Evolutionary conservation across 2,797 vertebrate genomes (phyloP).

Genomic region (Octomys mimax): DNA sequence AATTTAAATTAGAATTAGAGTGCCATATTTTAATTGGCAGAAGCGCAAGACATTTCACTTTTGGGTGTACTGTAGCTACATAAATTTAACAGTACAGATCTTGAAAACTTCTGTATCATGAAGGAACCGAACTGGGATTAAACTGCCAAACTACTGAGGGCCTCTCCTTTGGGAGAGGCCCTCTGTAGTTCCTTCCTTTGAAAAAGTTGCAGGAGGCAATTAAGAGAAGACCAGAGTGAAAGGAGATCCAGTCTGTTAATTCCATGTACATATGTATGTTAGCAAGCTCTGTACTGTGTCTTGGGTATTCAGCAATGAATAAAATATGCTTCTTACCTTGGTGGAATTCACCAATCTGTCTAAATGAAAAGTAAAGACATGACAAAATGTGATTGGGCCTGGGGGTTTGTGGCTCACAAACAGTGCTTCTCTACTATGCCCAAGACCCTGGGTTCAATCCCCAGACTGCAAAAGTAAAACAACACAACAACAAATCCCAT

Average conservation of each 20-base stretch:
- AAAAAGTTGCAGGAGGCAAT: slow-evolving; percentile 69
- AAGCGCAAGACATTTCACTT: slow-evolving; percentile 35
- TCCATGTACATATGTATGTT: background rate
- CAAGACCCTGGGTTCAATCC: background rate
- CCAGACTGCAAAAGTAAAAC: background rate
- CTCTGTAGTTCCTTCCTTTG: slow-evolving; percentile 53
- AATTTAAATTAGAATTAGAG: slow-evolving; percentile 67
- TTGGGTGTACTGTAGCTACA: background rate
- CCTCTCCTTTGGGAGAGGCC: no score
- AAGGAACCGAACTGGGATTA: slow-evolving; percentile 67
- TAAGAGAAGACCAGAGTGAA: slow-evolving; percentile 54
- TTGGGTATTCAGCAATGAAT: slow-evolving; percentile 24
- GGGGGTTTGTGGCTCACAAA: background rate
- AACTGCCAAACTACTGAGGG: slow-evolving; percentile 75
- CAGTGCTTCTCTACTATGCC: background rate
- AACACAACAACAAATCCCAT: background rate
- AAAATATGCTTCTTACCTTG: slow-evolving; percentile 17
- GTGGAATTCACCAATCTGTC: background rate
- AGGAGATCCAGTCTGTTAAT: slow-evolving; percentile 64
- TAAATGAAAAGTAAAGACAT: slow-evolving; percentile 34
- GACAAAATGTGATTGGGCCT: background rate
- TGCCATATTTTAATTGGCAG: slow-evolving; percentile 61
- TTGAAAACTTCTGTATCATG: background rate
- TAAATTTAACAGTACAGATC: slow-evolving; percentile 27
- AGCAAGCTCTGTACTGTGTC: slow-evolving; percentile 12